phyloP scores from a whole-genome alignment of 2,113 vertebrate genomes.

The Pelecanoides urinatrix region DNA sequence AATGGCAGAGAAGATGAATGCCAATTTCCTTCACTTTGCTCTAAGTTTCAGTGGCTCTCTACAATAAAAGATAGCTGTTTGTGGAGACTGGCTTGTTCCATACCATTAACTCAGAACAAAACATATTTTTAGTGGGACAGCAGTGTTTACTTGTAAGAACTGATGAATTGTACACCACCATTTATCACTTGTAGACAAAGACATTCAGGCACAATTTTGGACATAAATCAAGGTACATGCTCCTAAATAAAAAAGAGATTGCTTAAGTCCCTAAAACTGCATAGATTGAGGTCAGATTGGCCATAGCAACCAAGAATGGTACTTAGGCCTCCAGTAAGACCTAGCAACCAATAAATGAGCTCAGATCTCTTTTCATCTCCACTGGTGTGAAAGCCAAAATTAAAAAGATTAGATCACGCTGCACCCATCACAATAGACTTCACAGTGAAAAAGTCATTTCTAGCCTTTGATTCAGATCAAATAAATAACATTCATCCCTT shows the following conservation, averaged over 20 bases:
- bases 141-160: constrained; percentile 80
- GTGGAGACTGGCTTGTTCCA: constrained; percentile 78
- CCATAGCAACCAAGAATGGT: constrained; percentile 79
- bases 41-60: constrained; percentile 74
- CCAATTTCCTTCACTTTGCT: constrained; percentile 77
- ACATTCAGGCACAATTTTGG: constrained; percentile 74
- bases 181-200: constrained; percentile 79
- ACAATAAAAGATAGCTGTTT: constrained; percentile 78
- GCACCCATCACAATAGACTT: constrained; percentile 75
- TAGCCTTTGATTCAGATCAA: constrained; percentile 78
- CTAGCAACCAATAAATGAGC: constrained; percentile 81
- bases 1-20: constrained; percentile 69
- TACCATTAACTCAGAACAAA: constrained; percentile 84
- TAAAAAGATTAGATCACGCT: constrained; percentile 84
- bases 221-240: constrained; percentile 81
- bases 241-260: constrained; percentile 70
- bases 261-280: constrained; percentile 73
- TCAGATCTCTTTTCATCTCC: constrained; percentile 79
- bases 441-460: constrained; percentile 82
- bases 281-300: constrained; percentile 77
- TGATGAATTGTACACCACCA: constrained; percentile 75
- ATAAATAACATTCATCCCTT: constrained; percentile 81
- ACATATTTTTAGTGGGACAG: constrained; percentile 81
- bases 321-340: constrained; percentile 74
- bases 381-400: constrained; percentile 82